Evolutionary conservation across 2,113 vertebrate species (phyloP), one percentile per base, ranked within the genome.

Genomic region (Mesitornis unicolor): DNA sequence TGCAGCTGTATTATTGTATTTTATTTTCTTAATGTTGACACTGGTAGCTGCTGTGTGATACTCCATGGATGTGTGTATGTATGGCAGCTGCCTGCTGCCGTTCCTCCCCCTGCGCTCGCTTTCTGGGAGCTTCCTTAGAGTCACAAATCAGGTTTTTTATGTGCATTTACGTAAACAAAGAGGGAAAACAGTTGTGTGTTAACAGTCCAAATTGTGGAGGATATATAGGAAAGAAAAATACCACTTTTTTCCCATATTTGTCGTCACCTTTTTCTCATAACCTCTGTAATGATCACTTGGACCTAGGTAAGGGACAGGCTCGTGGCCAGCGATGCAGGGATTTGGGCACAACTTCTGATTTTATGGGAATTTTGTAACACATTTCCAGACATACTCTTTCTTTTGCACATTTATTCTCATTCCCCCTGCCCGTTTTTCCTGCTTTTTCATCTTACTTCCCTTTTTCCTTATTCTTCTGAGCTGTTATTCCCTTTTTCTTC

Each of bases 321-420:
- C 0, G 0, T 45, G 48, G 31, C 25, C 16, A 18, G 11, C 13
- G 19, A 10, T 67, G 35, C 17, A 75, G 64, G 24, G 50, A 36
- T 74, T 83, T 78, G 33, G 24, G 10, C 38, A 51, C 88, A 42
- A 33, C 16, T 87, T 70, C 3, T 13, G 50, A 64, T 87, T 87
- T 80, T 35, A 8, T 4, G 6, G 16, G 13, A 13, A 68, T 78
- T 87, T 78, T 0, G 0, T 80, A n/a, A 43, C 2, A 0, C 10
- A 13, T 90, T 86, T 92, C 57, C 40, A 78, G n/a, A 21, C 28
- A 48, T 15, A 8, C 18, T 51, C 4, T 50, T 80, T 71, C 13
- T 84, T 81, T 82, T 74, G 22, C 16, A 26, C 31, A 6, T 67
- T 77, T 51, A 13, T 73, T 91, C 40, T 63, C 18, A 4, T 54